Base-by-base conservation (phyloP, 2,888 invertebrate genomes). In the Dryococelus australis region DNA sequence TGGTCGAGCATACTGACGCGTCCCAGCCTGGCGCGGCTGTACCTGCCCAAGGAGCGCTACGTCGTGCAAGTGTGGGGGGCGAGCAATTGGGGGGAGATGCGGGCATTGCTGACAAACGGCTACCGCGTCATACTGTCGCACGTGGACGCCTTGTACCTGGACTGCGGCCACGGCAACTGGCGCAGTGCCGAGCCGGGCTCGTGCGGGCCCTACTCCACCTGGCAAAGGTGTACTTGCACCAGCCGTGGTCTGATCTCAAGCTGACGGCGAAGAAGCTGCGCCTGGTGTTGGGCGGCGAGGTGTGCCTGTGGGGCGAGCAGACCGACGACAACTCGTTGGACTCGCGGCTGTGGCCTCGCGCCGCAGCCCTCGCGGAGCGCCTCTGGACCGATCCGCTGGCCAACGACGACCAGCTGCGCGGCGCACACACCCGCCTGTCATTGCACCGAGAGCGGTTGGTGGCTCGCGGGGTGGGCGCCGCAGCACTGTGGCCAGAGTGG, bases 61-160 rank as follows among this genome's bases (percentile, higher is more conserved):
- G 95, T 96, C 51, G 95, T 97, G 28, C 97, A 97, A 91, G 94
- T 96, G 85, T 97, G 97, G 97, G 97, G 97, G 79, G 95, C 96
- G 0, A 96, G 96, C 90, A 95, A 95, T 83, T 97, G 97, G 96
- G 94, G 96, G 2, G 96, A 97, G 91, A 97, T 97, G 26, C 94
- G 95, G 13, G 90, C 90, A 51, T 89, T 92, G 13, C 90, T 91
- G 28, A 88, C 90, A 78, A 89, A 90, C 80, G 91, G 91, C 8
- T 92, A 90, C 90, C 90, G 90, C 27, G 89, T 91, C 13, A 91
- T 92, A 84, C 90, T 92, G 87, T 91, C 91, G 16, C 91, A 91
- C 88, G 90, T 90, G 85, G 91, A 92, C 88, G 91, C 91, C n/a
- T 91, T 91, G 91, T 91, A 91, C 86, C 88, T 92, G 27, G 91